Conservation (phyloP, 1,140 invertebrate genomes). For the Cotesia glomerata region DNA sequence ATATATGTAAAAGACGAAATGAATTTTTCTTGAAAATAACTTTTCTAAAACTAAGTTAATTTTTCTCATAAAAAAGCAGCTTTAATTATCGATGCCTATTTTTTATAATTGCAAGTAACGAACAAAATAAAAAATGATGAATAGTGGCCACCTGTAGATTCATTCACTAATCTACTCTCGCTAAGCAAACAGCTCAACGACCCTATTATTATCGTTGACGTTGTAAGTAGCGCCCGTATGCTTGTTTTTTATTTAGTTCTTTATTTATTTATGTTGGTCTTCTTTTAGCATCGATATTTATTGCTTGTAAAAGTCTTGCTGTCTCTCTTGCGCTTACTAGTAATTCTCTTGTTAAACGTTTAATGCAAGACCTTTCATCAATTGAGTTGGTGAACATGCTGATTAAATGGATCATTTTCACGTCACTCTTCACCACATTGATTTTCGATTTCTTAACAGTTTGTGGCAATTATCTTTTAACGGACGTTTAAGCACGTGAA, state of each 20-base stretch:
- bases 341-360: background rate
- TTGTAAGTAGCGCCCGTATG: constrained; percentile 53
- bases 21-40: too few relatives aligned
- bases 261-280: background rate
- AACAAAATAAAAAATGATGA: constrained; percentile 45
- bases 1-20: too few relatives aligned
- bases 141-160: constrained; percentile 65
- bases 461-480: constrained; percentile 20
- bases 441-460: constrained; percentile 37
- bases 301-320: constrained; percentile 1
- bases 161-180: constrained; percentile 63
- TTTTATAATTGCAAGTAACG: constrained; percentile 7
- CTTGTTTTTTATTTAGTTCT: too few relatives aligned
- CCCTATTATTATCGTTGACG: constrained; percentile 59
- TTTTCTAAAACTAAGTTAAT: too few relatives aligned
- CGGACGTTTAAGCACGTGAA: background rate
- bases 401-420: constrained; percentile 51
- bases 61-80: too few relatives aligned
- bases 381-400: constrained; percentile 17
- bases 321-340: background rate
- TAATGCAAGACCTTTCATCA: background rate
- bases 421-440: constrained; percentile 51
- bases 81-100: too few relatives aligned
- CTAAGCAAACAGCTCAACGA: constrained; percentile 62
- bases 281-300: constrained; percentile 18